phyloP scores from a whole-genome alignment of 2,888 invertebrate species.

The Drosophila mettleri region DNA sequence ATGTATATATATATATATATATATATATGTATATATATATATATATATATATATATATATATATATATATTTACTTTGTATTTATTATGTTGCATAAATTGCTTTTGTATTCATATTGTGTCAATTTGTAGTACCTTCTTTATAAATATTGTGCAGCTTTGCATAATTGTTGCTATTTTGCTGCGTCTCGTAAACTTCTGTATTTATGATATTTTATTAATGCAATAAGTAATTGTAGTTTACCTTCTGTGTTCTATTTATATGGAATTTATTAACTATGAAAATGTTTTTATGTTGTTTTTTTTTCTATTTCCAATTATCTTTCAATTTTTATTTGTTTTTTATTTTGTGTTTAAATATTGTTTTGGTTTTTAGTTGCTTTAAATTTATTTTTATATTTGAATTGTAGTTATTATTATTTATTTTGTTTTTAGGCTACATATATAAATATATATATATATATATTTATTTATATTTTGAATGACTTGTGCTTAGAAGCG shows the following conservation, averaged over 20 bases:
- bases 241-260: slow-evolving; percentile 28
- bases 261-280: slow-evolving; percentile 58
- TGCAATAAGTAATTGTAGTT: slow-evolving; percentile 62
- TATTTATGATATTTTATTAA: slow-evolving; percentile 38
- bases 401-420: slow-evolving; percentile 24
- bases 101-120: slow-evolving; percentile 63
- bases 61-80: slow-evolving; percentile 51
- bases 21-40: slow-evolving; percentile 48
- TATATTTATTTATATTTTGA: slow-evolving; percentile 69
- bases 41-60: slow-evolving; percentile 47
- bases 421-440: slow-evolving; percentile 45
- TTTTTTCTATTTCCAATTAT: slow-evolving; percentile 19
- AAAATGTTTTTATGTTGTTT: slow-evolving; percentile 40
- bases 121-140: slow-evolving; percentile 54
- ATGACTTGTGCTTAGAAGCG: slow-evolving; percentile 74
- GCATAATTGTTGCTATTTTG: slow-evolving; percentile 53
- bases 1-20: slow-evolving; percentile 49
- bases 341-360: slow-evolving; percentile 25
- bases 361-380: slow-evolving; percentile 23
- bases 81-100: slow-evolving; percentile 59
- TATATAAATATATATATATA: slow-evolving; percentile 65
- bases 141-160: slow-evolving; percentile 62
- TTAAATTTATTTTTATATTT: slow-evolving; percentile 27
- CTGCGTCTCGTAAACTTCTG: slow-evolving; percentile 26
- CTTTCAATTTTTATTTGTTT: slow-evolving; percentile 16